These are phyloP conservation scores for Hassar affinis DNA, from an alignment of 2,113 vertebrate species.

Conservation along the genomic window DNA sequence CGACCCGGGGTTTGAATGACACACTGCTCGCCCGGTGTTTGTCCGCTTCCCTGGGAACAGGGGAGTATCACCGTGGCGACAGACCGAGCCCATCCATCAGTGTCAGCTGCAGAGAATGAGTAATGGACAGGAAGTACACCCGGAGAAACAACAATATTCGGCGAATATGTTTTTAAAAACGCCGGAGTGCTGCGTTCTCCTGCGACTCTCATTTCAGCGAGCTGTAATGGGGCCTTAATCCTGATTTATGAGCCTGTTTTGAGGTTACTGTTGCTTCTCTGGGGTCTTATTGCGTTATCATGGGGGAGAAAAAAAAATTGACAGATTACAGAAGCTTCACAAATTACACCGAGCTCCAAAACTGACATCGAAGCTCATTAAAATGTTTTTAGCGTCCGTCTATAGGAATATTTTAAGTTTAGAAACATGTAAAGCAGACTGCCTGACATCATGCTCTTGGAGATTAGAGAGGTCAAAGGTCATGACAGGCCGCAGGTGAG, in stretches of 20 bases:
- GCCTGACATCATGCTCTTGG: not conserved
- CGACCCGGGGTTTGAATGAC: conserved; percentile 65
- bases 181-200: conserved; percentile 53
- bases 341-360: not conserved
- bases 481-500: conserved; percentile 2
- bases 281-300: conserved; percentile 7
- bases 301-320: not conserved
- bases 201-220: conserved; percentile 56
- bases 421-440: not conserved
- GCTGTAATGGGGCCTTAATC: conserved; percentile 52
- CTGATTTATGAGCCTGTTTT: conserved; percentile 71
- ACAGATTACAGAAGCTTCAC: not conserved
- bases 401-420: not conserved
- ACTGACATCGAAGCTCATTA: not conserved
- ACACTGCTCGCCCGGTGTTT: conserved; percentile 67
- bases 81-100: conserved; percentile 76
- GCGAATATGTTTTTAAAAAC: conserved; percentile 68
- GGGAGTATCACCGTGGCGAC: conserved; percentile 66
- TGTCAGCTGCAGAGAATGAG: conserved; percentile 73
- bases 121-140: conserved; percentile 80
- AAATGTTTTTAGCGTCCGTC: not conserved
- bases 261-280: conserved; percentile 34
- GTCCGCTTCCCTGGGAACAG: conserved; percentile 77
- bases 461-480: conserved; percentile 3
- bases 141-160: conserved; percentile 80